phyloP scores from a whole-genome alignment of 2,888 invertebrate genomes.

The Tillus elongatus region DNA sequence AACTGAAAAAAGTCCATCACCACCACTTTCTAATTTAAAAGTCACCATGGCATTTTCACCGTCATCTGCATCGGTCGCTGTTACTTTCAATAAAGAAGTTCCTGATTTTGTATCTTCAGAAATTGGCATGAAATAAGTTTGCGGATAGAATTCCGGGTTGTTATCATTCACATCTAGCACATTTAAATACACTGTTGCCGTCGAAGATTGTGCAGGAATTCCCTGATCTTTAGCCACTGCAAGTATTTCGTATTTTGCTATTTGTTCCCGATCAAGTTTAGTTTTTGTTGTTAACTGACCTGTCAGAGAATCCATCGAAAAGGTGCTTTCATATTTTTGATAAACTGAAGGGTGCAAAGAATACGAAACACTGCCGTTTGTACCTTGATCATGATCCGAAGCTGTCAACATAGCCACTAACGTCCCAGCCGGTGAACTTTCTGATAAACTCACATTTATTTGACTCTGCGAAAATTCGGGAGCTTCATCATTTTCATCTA shows the following conservation, averaged over 20 bases:
- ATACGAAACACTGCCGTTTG: slow-evolving; percentile 85
- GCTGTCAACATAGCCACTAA: slow-evolving; percentile 77
- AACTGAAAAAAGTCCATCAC: slow-evolving; percentile 70
- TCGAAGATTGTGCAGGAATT: slow-evolving; percentile 79
- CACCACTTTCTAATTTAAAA: slow-evolving; percentile 69
- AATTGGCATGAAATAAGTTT: slow-evolving; percentile 71
- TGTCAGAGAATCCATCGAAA: slow-evolving; percentile 71
- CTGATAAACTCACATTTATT: slow-evolving; percentile 68
- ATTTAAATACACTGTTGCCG: slow-evolving; percentile 72
- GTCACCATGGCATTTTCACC: slow-evolving; percentile 78
- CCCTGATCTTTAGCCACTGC: slow-evolving; percentile 90
- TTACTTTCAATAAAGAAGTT: slow-evolving; percentile 61
- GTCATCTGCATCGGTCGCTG: slow-evolving; percentile 77
- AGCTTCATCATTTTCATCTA: slow-evolving; percentile 92
- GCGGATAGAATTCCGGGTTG: slow-evolving; percentile 84
- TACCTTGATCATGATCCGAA: slow-evolving; percentile 85
- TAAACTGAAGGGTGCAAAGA: slow-evolving; percentile 67
- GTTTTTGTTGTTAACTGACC: slow-evolving; percentile 74
- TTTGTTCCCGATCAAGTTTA: slow-evolving; percentile 73
- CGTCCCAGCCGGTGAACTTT: slow-evolving; percentile 71
- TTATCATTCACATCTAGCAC: slow-evolving; percentile 89
- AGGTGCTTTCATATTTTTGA: slow-evolving; percentile 74
- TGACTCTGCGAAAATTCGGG: slow-evolving; percentile 71
- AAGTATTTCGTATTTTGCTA: slow-evolving; percentile 67
- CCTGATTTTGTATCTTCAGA: slow-evolving; percentile 59